These are phyloP conservation scores for Sebastes taczanowskii DNA, from an alignment of 2,797 vertebrate genomes.

Conservation along the genomic window DNA sequence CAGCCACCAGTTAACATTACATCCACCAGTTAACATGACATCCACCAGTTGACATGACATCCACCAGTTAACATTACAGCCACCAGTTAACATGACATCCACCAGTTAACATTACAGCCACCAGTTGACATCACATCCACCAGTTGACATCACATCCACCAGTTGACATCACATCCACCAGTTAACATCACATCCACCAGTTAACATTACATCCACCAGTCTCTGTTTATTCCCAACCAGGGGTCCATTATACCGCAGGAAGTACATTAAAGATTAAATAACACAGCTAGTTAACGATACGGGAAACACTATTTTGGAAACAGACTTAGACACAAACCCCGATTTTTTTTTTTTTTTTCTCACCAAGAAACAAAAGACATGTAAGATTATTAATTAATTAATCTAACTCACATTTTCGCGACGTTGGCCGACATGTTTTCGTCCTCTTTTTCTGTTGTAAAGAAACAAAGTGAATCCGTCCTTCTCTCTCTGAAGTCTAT, in stretches of 20 bases:
- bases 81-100: too few relatives aligned
- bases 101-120: fast-evolving
- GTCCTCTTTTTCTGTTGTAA: background rate
- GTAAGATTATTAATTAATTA: background rate
- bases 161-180: fast-evolving
- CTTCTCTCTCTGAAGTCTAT: background rate
- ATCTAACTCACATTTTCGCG: slow-evolving; percentile 35
- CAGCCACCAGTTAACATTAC: fast-evolving
- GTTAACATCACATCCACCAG: fast-evolving
- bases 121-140: fast-evolving
- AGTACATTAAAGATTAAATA: too few relatives aligned
- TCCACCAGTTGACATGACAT: too few relatives aligned
- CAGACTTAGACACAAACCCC: too few relatives aligned
- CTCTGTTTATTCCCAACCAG: too few relatives aligned
- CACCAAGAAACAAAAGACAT: too few relatives aligned
- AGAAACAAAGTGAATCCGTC: background rate
- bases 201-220: too few relatives aligned
- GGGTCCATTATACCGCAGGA: too few relatives aligned
- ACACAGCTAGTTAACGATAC: too few relatives aligned
- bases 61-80: fast-evolving
- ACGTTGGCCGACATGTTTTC: slow-evolving; percentile 21
- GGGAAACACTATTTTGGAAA: too few relatives aligned
- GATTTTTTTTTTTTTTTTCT: too few relatives aligned
- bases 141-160: fast-evolving
- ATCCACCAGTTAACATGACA: fast-evolving